Evolutionary conservation across 2,888 invertebrate genomes (phyloP).

Genomic region (Leptinotarsa juncta): DNA sequence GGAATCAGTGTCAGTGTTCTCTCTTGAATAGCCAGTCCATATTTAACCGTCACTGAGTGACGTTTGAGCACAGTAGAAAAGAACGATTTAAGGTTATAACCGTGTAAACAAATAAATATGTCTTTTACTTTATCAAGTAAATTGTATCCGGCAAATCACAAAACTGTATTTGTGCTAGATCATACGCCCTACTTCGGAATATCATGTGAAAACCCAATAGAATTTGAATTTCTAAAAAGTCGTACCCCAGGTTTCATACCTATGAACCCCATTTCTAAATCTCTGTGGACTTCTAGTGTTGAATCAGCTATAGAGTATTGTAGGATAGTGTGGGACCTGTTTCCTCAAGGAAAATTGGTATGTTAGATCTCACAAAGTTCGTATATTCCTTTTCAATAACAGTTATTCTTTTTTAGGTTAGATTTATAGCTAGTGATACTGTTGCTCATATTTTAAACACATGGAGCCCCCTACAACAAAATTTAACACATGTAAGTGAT

Average conservation of each 20-base stretch:
- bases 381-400: conserved; percentile 4
- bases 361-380: conserved; percentile 43
- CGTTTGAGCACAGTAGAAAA: too few species aligned
- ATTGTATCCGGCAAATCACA: conserved; percentile 74
- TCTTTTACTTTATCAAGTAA: conserved; percentile 42
- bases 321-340: conserved; percentile 97
- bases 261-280: conserved; percentile 88
- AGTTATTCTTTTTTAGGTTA: conserved; percentile 68
- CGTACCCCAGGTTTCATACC: conserved; percentile 79
- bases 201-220: conserved; percentile 83
- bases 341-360: conserved; percentile 89
- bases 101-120: conserved; percentile 28
- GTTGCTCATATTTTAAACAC: conserved; percentile 86
- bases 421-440: conserved; percentile 90
- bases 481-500: conserved; percentile 81
- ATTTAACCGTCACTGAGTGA: too few species aligned
- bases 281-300: conserved; percentile 95
- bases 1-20: too few species aligned
- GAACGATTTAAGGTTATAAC: neutral
- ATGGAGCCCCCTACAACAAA: conserved; percentile 87
- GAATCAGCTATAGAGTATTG: conserved; percentile 97
- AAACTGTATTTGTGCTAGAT: conserved; percentile 95
- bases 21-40: too few species aligned
- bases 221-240: conserved; percentile 82
- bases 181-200: conserved; percentile 92